Evolutionary conservation across 2,113 vertebrate genomes (phyloP), one percentile per base, ranked within the genome.

Genomic region (Chelonoidis abingdonii): DNA sequence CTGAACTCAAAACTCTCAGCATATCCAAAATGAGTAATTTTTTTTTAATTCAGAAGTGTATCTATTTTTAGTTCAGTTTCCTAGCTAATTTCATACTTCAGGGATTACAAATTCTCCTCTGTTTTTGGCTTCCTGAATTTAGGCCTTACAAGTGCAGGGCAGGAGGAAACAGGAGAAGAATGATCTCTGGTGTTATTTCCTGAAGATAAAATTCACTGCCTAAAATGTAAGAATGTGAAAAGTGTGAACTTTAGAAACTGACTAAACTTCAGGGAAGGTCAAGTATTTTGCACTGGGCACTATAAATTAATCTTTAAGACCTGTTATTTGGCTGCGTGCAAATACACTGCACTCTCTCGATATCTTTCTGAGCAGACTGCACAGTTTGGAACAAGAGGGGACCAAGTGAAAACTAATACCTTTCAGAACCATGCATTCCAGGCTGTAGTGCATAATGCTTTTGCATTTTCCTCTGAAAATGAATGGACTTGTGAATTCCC

Each of bases 131-230:
- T 94, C 81, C 93, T 93, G 87, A 87, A 25, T 80, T 86, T 31
- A 95, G 92, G 50, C 54, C 86, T 90, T 72, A 17, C 21, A 92
- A 89, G 80, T 78, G 93, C 87, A n/a, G 54, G 4, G 12, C 72
- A 89, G 54, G 38, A 93, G 92, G 96, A 97, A 97, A 92, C 27
- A 50, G 65, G 10, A 95, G 75, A 97, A 97, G 89, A 97, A 97
- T 96, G 41, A 89, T 84, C 86, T 94, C 56, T 89, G 80, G 21
- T 90, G 88, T 80, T 94, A 93, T 83, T 97, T 97, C 97, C 96
- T 93, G 92, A 57, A 93, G 95, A 95, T 87, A 96, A 95, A 94
- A 16, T 4, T 84, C 1, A 56, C 0, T 86, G 82, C 78, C 44
- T 87, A 89, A 93, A 94, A 85, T 57, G 52, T 72, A 49, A 79